Percentiles rank a stretch among this genome's conserved stretches.
Conservation (phyloP, 2,888 invertebrate species). For the Hesperia comma region DNA sequence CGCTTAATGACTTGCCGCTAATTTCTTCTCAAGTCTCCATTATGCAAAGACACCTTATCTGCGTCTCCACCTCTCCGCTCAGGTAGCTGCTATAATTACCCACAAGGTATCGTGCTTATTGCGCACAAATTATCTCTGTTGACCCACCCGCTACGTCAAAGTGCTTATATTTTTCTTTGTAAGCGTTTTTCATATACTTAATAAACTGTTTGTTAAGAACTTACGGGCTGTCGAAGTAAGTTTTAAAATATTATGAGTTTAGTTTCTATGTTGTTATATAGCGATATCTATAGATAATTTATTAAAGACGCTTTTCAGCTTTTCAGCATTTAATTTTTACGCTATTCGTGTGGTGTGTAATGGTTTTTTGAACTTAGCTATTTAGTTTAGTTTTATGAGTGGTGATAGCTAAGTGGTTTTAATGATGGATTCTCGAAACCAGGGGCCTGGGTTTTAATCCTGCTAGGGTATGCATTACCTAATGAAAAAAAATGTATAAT, state of each 20-base stretch:
- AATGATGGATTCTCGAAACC: too few relatives aligned
- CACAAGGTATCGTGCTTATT: conserved; percentile 64
- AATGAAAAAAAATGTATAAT: too few relatives aligned
- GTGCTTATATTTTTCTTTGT: conserved; percentile 65
- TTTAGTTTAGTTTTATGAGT: too few relatives aligned
- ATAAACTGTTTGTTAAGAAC: background rate
- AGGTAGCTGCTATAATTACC: conserved; percentile 61
- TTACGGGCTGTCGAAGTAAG: background rate
- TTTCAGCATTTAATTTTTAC: too few relatives aligned
- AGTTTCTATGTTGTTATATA: background rate
- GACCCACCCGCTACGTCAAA: conserved; percentile 64
- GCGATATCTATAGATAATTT: too few relatives aligned
- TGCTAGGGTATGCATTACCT: too few relatives aligned
- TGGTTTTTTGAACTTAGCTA: too few relatives aligned
- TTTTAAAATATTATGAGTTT: background rate
- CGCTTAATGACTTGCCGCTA: conserved; percentile 63
- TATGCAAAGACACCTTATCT: conserved; percentile 62
- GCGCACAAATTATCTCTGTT: conserved; percentile 74
- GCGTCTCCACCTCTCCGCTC: conserved; percentile 47
- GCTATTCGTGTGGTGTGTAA: too few relatives aligned
- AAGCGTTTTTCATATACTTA: conserved; percentile 58
- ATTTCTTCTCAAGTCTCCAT: conserved; percentile 68
- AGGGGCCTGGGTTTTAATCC: too few relatives aligned
- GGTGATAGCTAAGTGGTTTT: too few relatives aligned
- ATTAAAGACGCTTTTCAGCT: too few relatives aligned